Evolutionary conservation across 2,797 vertebrate genomes (phyloP).

Genomic region (Gymnocypris eckloni): DNA sequence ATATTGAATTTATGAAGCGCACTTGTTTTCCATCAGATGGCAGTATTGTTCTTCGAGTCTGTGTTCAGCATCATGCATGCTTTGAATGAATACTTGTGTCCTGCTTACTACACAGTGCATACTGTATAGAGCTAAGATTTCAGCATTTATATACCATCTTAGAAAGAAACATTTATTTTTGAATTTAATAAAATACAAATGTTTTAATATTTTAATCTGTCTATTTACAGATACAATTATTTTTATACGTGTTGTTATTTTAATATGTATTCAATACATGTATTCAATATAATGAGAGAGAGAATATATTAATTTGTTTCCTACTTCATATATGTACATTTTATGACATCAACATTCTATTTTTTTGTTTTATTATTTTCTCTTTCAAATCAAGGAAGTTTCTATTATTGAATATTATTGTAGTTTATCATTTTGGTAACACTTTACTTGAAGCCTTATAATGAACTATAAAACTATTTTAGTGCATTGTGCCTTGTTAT

Average conservation of each 20-base stretch:
- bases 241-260: background rate
- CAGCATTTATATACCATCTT: background rate
- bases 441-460: background rate
- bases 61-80: background rate
- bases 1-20: background rate
- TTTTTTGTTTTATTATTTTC: background rate
- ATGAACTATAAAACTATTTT: background rate
- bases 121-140: background rate
- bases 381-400: background rate
- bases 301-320: background rate
- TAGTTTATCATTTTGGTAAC: background rate
- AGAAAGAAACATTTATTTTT: background rate
- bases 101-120: background rate
- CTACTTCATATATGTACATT: background rate
- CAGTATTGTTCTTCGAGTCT: constrained; percentile 1
- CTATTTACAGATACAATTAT: background rate
- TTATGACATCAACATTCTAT: too few relatives aligned
- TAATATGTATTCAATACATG: background rate
- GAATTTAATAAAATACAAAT: background rate
- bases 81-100: background rate
- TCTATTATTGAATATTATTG: background rate
- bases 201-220: background rate
- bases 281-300: background rate
- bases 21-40: constrained; percentile 23
- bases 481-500: background rate